A percentile compares a stretch with the other conserved stretches of the same genome.
Evolutionary conservation across 2,113 vertebrate genomes (phyloP).

Genomic region (Menidia beryllina): DNA sequence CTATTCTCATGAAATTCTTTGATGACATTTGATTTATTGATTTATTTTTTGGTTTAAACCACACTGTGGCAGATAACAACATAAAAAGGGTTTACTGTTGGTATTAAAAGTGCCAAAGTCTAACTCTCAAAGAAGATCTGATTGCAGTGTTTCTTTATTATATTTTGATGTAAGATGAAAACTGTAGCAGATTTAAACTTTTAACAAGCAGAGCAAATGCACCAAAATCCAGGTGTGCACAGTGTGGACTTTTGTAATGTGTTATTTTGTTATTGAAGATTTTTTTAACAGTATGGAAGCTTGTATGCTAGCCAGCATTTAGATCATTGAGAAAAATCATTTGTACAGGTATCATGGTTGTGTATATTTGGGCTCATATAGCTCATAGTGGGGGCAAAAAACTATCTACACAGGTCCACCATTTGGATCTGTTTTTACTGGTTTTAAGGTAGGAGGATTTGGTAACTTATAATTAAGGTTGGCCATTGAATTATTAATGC

Average conservation of each 20-base stretch:
- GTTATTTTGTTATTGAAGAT: constrained; percentile 45
- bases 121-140: neutral
- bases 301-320: constrained; percentile 15
- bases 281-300: too few species aligned
- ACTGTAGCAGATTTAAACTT: neutral
- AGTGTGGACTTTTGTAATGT: neutral
- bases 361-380: neutral
- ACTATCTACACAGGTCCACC: neutral
- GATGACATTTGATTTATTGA: constrained; percentile 30
- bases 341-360: neutral
- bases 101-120: constrained; percentile 42
- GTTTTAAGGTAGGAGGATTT: too few species aligned
- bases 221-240: neutral
- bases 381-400: neutral
- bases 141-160: constrained; percentile 3
- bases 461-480: neutral
- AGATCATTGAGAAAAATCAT: constrained; percentile 21
- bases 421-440: neutral
- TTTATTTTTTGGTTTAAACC: constrained; percentile 26
- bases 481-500: neutral
- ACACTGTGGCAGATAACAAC: constrained; percentile 8
- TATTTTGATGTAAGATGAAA: neutral
- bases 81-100: constrained; percentile 36
- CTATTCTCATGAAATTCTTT: constrained; percentile 25
- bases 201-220: neutral